Base-by-base conservation (phyloP, 2,113 vertebrate genomes). In the Pimephales promelas region DNA sequence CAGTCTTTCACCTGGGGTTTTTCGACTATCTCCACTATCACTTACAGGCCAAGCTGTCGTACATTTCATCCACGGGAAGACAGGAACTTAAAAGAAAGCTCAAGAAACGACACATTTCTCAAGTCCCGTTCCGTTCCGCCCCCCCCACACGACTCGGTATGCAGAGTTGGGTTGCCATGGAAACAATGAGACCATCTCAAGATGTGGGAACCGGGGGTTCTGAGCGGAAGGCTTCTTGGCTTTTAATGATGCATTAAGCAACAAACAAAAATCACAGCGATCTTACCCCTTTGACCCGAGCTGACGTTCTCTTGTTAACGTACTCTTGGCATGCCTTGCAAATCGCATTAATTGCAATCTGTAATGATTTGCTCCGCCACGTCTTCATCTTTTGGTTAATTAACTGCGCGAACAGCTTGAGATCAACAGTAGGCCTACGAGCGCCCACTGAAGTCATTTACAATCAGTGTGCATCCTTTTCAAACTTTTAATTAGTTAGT, bases 361-460 rank as follows among this genome's bases (percentile, higher is more conserved):
- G 92, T 92, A 93, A 91, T 85, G 88, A 93, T 93, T 94, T 92
- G 88, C 85, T 90, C 91, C 79, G 57, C 89, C 85, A 87, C 87
- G 71, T 92, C 75, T 61, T 49, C 61, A 52, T 45, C 68, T 87
- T 91, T 90, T 90, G 92, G 92, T 92, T 92, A 92, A 94, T 93
- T 92, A 93, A 92, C 90, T 90, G 91, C 92, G 90, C 83, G 88
- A 94, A 91, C 91, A 93, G 92, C 92, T 92, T 93, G 92, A 92
- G 89, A 91, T 92, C 91, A 91, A 91, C 91, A 91, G 88, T 90
- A 88, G 90, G 89, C 88, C 90, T 88, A 91, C 86, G 88, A 90
- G 90, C 88, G 83, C 90, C 87, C 85, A 91, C 89, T 84, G 62
- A 87, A 91, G 88, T 92, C 88, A 90, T 93, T 91, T 90, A 90